Evolutionary conservation across 2,797 vertebrate genomes (phyloP), one percentile per base, ranked within the genome.

Genomic region (Eutrigla gurnardus): DNA sequence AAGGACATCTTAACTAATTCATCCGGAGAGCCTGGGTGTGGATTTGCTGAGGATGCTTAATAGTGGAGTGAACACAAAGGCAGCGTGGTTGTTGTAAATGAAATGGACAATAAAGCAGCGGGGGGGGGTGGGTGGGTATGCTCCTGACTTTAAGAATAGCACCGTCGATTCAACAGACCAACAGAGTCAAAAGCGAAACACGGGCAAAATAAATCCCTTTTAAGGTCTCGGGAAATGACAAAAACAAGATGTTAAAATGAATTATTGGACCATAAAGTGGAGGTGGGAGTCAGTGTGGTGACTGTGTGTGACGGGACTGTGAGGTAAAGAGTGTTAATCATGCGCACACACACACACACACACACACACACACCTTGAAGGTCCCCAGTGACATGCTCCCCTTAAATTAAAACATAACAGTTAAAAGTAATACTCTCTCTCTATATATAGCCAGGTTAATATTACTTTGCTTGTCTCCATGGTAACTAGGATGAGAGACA

Each of bases 221-320:
- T 78, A 73, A 83, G 45, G 57, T 74, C 9, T 60, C 45, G 58
- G 63, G 36, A 60, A 80, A 18, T 9, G 2, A 70, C 3, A 71
- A 65, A 62, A 62, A 66, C 15, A 70, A 46, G 47, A 58, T 64
- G 71, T 73, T 69, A 63, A 46, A 37, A 15, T 81, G 76, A 66
- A 57, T 55, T 75, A 53, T 80, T 89, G 88, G 90, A 91, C 88
- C 75, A 80, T 62, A 33, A 71, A 13, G 66, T 70, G n/a, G 70
- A 39, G 54, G 50, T 1, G 47, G 59, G 75, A 69, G 58, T 82
- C 75, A 40, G 70, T 71, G 78, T 77, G 70, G 63, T 47, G 74
- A 80, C 54, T 42, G 72, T 57, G 73, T 64, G 59, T 75, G 67
- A 66, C 5, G 59, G 49, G 65, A 78, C 46, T 62, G 65, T 2